phyloP scores from a whole-genome alignment of 1,140 invertebrate species.

The Scylla paramamosain region DNA sequence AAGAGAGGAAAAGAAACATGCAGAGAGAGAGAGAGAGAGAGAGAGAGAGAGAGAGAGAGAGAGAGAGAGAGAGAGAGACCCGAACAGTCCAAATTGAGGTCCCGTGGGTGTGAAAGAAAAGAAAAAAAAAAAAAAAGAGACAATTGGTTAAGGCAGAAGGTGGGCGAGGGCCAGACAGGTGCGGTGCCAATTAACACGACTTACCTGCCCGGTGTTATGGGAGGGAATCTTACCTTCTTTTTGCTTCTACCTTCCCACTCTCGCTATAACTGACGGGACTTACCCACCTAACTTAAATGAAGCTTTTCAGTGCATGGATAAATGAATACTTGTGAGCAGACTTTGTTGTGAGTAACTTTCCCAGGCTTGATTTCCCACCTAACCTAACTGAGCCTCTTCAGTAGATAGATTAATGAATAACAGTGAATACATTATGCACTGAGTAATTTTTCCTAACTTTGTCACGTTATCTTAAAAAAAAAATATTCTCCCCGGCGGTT shows the following conservation, averaged over 20 bases:
- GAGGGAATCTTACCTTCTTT: conserved; percentile 10
- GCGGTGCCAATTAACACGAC: background rate
- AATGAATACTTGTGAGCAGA: no score
- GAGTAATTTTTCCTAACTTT: no score
- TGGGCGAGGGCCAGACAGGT: background rate
- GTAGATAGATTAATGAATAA: no score
- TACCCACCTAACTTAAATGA: no score
- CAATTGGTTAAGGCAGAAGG: background rate
- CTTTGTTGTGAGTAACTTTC: no score
- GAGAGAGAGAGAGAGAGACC: conserved; percentile 27
- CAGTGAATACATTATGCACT: no score
- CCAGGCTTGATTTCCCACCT: no score
- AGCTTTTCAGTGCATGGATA: no score
- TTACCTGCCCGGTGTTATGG: background rate
- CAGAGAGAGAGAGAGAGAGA: background rate
- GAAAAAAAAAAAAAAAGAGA: background rate
- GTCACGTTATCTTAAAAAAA: no score
- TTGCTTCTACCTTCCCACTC: conserved; percentile 33
- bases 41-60: background rate
- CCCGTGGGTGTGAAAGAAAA: background rate
- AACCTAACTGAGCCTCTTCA: no score
- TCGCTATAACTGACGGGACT: background rate
- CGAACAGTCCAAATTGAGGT: background rate
- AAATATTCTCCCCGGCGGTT: no score
- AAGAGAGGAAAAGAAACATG: background rate